Evolutionary conservation across 2,113 vertebrate species (phyloP), one percentile per base, ranked within the genome.

Genomic region (Alces alces): DNA sequence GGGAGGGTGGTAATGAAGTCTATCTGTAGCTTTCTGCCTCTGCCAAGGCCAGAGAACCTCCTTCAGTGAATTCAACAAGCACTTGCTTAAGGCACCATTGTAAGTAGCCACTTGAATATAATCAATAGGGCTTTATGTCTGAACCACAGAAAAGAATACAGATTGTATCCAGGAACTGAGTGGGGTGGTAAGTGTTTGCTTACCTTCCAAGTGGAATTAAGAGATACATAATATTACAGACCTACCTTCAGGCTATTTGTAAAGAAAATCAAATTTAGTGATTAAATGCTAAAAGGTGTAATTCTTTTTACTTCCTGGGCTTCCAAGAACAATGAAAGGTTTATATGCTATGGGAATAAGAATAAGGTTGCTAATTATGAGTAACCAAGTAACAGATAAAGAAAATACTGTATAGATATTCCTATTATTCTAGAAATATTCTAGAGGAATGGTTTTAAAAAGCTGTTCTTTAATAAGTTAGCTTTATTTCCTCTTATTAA

Each of bases 231-330:
- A 82, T 93, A 92, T 96, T 87, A 66, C 45, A 96, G 73, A 25
- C 84, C 73, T 97, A 90, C 54, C 96, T 96, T 60, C 61, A 87
- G 86, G 97, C 89, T 98, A 14, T 96, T 98, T 93, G 87, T 79
- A 97, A 93, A 93, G 92, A 97, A 97, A 97, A 96, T 98, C 97
- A 96, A 89, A 93, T 97, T 96, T 88, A 54, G 90, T 88, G 92
- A 98, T 98, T 97, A 98, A 97, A 95, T 92, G 86, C 73, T 97
- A 84, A 98, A 98, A 97, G 96, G 84, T 95, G 52, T 97, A 73
- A 90, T 97, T 98, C 86, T 97, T 97, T 86, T 83, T 79, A 47
- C 93, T 93, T 86, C 36, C 83, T 52, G 25, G 58, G 43, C 43
- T 27, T 11, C 52, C 73, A 90, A 76, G 92, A 95, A 95, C 96